Evolutionary conservation across 2,888 invertebrate species (phyloP).

Genomic region (Nymphalis urticae): DNA sequence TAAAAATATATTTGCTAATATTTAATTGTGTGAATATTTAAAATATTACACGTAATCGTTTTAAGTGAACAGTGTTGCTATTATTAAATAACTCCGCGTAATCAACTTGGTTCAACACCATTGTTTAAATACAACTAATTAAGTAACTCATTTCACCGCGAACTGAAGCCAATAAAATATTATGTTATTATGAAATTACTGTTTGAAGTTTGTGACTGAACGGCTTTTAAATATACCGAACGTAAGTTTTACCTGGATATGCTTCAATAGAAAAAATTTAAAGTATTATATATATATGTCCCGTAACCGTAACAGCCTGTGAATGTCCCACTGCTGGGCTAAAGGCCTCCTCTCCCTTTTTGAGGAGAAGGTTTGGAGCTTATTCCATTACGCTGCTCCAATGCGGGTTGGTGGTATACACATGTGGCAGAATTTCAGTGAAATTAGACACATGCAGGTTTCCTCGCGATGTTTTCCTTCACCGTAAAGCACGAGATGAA

Average conservation of each 20-base stretch:
- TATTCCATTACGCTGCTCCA: too few species aligned
- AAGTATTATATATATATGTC: background rate
- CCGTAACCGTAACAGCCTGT: too few species aligned
- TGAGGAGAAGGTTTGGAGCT: too few species aligned
- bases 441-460: too few species aligned
- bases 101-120: slow-evolving; percentile 50
- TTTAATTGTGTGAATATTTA: too few species aligned
- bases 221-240: slow-evolving; percentile 39
- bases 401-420: too few species aligned
- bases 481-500: too few species aligned
- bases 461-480: too few species aligned
- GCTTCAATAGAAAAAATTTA: slow-evolving; percentile 7
- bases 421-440: too few species aligned
- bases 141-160: slow-evolving; percentile 73
- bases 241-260: slow-evolving; percentile 52
- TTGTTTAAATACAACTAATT: slow-evolving; percentile 76
- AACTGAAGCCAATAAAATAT: slow-evolving; percentile 72
- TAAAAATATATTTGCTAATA: too few species aligned
- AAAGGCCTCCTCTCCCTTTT: too few species aligned
- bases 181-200: slow-evolving; percentile 74
- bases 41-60: background rate
- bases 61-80: slow-evolving; percentile 14
- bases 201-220: slow-evolving; percentile 59
- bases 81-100: slow-evolving; percentile 30
- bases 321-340: too few species aligned